Base-by-base conservation (phyloP, 1,140 invertebrate genomes). In the Saxidomus purpurata region DNA sequence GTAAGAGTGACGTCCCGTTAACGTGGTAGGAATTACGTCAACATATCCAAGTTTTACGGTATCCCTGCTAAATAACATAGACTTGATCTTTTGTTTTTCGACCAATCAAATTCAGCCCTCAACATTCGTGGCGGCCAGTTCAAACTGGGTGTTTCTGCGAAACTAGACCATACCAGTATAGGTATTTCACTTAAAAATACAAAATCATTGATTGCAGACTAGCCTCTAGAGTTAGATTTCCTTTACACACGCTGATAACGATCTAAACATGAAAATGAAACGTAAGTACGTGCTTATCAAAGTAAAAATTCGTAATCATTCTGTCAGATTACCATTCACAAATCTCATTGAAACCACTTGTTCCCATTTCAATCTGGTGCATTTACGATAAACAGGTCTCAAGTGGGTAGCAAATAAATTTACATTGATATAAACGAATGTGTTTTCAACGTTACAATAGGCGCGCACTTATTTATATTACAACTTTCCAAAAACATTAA, bases 321-420 rank as follows among this genome's bases (percentile, higher is more conserved):
- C 25, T 3, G 36, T 36, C 13, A 71, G 67, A 28, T 38, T 71
- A 71, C 67, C 15, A 38, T 36, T 71, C 34, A 71, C 2, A 38
- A 71, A 11, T 40, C 34, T 52, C 74, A 28, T 31, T 49, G 19
- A 77, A 52, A 77, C 2, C 43, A 77, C 74, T 77, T 77, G 74
- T 77, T 47, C 47, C 25, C 43, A 49, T 77, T 77, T 1, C 3
- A 49, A n/a, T 47, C 8, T 49, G 40, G 40, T 52, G 74, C 40
- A 77, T 77, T 47, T 77, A 77, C 47, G 74, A 77, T 77, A 77
- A 77, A 77, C 74, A 25, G 11, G 2, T 47, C 74, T 77, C n/a
- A 47, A 77, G 74, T 49, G 74, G 40, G 8, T 31, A 22, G 15
- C 40, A 34, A 77, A 77, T 77, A 77, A 77, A 77, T 49, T 52